Base-by-base conservation (phyloP, 2,888 invertebrate genomes). In the Argyra leucocephala region DNA sequence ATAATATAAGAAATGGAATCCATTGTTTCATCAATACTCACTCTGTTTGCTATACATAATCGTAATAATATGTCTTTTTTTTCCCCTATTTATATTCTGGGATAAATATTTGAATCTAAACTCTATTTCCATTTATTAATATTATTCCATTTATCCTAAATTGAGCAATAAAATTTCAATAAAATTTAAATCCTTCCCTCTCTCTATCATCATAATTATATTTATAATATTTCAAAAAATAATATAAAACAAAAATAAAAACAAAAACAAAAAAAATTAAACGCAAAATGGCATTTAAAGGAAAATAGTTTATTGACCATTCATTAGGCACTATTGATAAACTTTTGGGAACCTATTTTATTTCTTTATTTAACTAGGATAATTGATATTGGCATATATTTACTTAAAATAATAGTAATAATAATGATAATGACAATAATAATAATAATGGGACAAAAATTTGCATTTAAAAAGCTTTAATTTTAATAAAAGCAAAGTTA, bases 121-220 rank as follows among this genome's bases (percentile, higher is more conserved):
- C 12, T 48, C 15, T 48, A 48, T 48, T 48, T 48, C 18, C 48
- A 48, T 48, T 48, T 18, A 48, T 48, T 15, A 48, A 48, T 12
- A 48, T 48, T 18, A 18, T 5, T 48, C 18, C 18, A 48, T 48
- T 48, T 48, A 48, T 48, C 18, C 48, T 48, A 48, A 48, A 48
- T 48, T 48, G 48, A 48, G 48, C 48, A 48, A 48, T 48, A 48
- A 48, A 48, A 48, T 48, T 48, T 48, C 48, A 48, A 48, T 48
- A 48, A n/a, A 48, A 15, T 48, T n/a, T n/a, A n/a, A n/a, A n/a
- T n/a, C n/a, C n/a, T n/a, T n/a, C n/a, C n/a, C n/a, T n/a, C n/a
- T n/a, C 18, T 48, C 48, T 18, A 15, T 12, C 10, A 48, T 48
- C 18, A 18, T 5, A 48, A 48, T 48, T 18, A 31, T 10, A 31